These are phyloP conservation scores for Dasyornis broadbenti DNA, from an alignment of 2,113 vertebrate species.

Conservation along the genomic window DNA sequence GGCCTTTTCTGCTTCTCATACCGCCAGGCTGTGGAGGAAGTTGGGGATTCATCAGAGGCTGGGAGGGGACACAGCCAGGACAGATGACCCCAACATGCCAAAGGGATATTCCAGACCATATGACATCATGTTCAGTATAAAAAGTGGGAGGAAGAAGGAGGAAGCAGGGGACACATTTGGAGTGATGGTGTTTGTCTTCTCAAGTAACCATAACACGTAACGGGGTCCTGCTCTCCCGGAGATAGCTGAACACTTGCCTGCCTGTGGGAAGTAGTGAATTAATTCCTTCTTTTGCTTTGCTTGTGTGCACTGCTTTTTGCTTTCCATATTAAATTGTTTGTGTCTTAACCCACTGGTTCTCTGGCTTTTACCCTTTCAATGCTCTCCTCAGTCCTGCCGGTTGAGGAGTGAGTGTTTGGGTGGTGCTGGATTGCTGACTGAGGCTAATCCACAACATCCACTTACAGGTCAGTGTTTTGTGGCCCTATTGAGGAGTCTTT, in stretches of 20 bases:
- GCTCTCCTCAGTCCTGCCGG: background rate
- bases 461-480: background rate
- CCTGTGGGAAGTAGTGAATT: background rate
- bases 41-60: background rate
- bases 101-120: background rate
- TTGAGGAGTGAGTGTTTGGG: rapidly evolving
- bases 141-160: background rate
- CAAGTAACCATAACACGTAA: background rate
- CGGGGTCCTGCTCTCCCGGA: background rate
- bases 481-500: background rate
- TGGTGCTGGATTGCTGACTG: background rate
- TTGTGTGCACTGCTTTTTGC: background rate
- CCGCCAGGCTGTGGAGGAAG: rapidly evolving
- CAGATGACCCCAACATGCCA: background rate
- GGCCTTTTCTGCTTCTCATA: background rate
- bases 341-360: background rate
- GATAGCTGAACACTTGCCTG: background rate
- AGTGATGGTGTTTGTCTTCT: background rate
- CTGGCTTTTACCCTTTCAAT: background rate
- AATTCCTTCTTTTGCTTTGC: background rate
- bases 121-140: background rate
- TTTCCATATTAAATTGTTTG: background rate
- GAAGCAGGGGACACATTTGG: background rate
- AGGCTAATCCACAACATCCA: background rate
- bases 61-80: background rate